A percentile compares a stretch with the other conserved stretches of the same genome.
These are phyloP conservation scores for Anarrhichthys ocellatus DNA, from an alignment of 2,113 vertebrate genomes.

Conservation along the genomic window DNA sequence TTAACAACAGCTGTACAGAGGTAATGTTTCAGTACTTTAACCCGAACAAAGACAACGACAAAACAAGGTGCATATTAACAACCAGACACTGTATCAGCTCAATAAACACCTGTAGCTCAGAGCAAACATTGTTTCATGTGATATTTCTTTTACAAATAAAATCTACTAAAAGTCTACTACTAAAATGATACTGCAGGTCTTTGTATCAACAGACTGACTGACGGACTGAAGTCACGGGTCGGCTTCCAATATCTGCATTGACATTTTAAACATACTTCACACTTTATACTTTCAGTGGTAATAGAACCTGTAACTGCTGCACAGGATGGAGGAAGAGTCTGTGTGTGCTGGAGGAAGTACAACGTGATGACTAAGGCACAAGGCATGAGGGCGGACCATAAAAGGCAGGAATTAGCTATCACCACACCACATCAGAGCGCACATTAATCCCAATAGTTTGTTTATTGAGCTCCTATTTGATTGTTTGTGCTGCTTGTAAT, in stretches of 20 bases:
- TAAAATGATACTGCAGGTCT: not conserved
- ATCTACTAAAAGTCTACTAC: too few species aligned
- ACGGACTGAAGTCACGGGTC: not conserved
- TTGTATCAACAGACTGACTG: not conserved
- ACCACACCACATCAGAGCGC: slow-evolving; percentile 13
- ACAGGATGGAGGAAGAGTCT: not conserved
- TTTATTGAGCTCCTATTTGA: slow-evolving; percentile 30
- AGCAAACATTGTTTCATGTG: too few species aligned
- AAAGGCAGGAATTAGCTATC: slow-evolving; percentile 30
- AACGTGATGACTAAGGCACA: slow-evolving; percentile 18
- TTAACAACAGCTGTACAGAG: too few species aligned
- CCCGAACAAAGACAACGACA: too few species aligned
- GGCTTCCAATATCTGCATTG: not conserved
- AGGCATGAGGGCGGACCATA: slow-evolving; percentile 15
- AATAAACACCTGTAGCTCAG: too few species aligned
- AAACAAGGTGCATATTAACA: too few species aligned
- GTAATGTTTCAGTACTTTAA: too few species aligned
- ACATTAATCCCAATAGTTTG: slow-evolving; percentile 37
- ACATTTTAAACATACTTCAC: not conserved
- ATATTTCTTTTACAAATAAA: too few species aligned
- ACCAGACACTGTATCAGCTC: too few species aligned
- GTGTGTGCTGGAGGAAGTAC: not conserved
- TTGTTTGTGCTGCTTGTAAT: slow-evolving; percentile 23
- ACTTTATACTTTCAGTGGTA: not conserved
- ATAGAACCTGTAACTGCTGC: not conserved